These are phyloP conservation scores for Gymnocephalus cernua DNA, from an alignment of 2,113 vertebrate genomes.

Conservation along the genomic window DNA sequence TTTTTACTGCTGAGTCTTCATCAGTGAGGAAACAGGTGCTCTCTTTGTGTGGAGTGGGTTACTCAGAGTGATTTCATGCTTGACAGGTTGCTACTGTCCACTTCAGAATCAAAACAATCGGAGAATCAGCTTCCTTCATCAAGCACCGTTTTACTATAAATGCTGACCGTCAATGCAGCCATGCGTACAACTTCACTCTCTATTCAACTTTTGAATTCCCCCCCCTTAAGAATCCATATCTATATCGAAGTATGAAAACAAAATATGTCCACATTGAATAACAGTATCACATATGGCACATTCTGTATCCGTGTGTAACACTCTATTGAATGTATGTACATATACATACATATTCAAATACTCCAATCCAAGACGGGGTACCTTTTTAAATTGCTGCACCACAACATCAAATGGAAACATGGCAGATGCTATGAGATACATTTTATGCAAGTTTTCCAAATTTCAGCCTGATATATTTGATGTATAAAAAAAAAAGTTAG, in stretches of 20 bases:
- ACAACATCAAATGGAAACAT: background rate
- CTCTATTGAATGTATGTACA: background rate
- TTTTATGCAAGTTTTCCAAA: background rate
- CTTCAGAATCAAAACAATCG: background rate
- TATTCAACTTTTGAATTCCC: background rate
- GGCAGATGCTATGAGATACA: too few species aligned
- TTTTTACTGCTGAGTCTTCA: constrained; percentile 56
- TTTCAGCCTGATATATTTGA: background rate
- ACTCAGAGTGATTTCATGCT: constrained; percentile 59
- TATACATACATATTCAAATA: too few species aligned
- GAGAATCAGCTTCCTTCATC: background rate
- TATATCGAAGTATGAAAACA: too few species aligned
- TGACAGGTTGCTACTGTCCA: constrained; percentile 38
- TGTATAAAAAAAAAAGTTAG: background rate
- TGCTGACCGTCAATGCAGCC: too few species aligned
- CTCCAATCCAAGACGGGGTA: background rate
- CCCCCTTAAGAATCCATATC: background rate
- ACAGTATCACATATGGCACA: background rate
- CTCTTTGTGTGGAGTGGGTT: constrained; percentile 50
- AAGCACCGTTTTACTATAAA: background rate
- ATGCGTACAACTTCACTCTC: background rate
- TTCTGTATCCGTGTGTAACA: background rate
- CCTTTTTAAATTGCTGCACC: background rate
- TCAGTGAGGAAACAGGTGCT: constrained; percentile 72
- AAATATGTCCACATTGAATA: background rate